Evolutionary conservation across 2,888 invertebrate species (phyloP), one percentile per base, ranked within the genome.

Genomic region (Heliconius erato): DNA sequence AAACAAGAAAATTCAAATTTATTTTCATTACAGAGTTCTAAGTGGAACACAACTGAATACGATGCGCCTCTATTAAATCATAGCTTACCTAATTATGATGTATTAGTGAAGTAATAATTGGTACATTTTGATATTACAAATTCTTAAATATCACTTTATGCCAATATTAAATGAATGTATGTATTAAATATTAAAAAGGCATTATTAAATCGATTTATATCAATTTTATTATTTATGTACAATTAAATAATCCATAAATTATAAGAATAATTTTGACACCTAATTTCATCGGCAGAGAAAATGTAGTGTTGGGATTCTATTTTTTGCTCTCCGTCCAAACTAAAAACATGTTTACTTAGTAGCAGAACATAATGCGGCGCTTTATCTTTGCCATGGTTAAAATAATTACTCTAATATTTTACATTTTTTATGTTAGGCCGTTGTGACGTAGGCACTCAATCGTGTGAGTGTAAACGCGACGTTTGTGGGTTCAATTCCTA

Each of bases 81-180:
- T 35, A 59, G 59, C 14, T 76, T 59, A 76, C 35, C 76, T 76
- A 63, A 76, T 76, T 76, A 26, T 76, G 76, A 76, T 40, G n/a
- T 76, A 59, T 76, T 63, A 76, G 35, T 76, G 59, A 76, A 63
- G 49, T 49, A 72, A 76, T 76, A 35, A 76, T 63, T 76, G 40
- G 16, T 40, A 63, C 26, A 35, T 63, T 63, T 40, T 63, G 9
- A n/a, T 76, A 63, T 63, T 76, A 76, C n/a, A 63, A n/a, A 40
- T 32, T 63, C n/a, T 40, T 16, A 63, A 35, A 35, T 63, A 63
- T 35, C 35, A 9, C 23, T 76, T 23, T 26, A 76, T 63, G 11
- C n/a, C 63, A n/a, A 63, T 63, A 63, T 63, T 63, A n/a, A 19
- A 54, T 23, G 23, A 54, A 23, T 54, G 54, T 23, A 54, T 54